phyloP scores from a whole-genome alignment of 2,113 vertebrate species.

The Sander lucioperca region DNA sequence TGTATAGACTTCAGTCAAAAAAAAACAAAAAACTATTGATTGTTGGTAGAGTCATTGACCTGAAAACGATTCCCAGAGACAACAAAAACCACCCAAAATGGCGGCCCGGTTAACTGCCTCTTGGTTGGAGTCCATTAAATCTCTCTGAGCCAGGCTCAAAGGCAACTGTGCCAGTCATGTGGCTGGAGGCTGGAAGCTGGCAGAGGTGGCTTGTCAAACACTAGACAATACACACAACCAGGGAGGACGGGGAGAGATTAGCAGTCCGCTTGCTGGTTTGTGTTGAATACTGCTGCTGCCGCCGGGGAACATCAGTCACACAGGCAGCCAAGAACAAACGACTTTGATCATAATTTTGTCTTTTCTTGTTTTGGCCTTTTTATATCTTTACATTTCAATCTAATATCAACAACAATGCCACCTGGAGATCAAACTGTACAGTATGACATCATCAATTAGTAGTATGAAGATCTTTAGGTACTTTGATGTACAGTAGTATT shows the following conservation, averaged over 20 bases:
- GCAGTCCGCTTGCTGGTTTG: slow-evolving; percentile 42
- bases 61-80: slow-evolving; percentile 37
- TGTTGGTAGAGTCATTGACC: slow-evolving; percentile 32
- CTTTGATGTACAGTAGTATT: not conserved
- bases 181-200: slow-evolving; percentile 52
- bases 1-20: slow-evolving; percentile 9
- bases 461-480: slow-evolving; percentile 2
- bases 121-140: slow-evolving; percentile 55
- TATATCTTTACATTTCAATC: slow-evolving; percentile 7
- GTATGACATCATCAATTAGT: too few relatives aligned
- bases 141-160: slow-evolving; percentile 45
- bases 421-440: not conserved
- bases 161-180: slow-evolving; percentile 45
- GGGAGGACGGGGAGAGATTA: slow-evolving; percentile 64
- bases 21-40: not conserved
- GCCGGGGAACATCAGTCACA: slow-evolving; percentile 49
- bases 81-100: slow-evolving; percentile 54
- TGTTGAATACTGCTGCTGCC: slow-evolving; percentile 41
- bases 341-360: slow-evolving; percentile 34
- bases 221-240: slow-evolving; percentile 57
- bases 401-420: slow-evolving; percentile 4
- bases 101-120: slow-evolving; percentile 37
- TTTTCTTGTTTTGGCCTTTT: slow-evolving; percentile 11
- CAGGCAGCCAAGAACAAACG: slow-evolving; percentile 27
- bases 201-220: slow-evolving; percentile 65